Conservation (phyloP, 2,113 vertebrate genomes). For the Corythornis cristatus region DNA sequence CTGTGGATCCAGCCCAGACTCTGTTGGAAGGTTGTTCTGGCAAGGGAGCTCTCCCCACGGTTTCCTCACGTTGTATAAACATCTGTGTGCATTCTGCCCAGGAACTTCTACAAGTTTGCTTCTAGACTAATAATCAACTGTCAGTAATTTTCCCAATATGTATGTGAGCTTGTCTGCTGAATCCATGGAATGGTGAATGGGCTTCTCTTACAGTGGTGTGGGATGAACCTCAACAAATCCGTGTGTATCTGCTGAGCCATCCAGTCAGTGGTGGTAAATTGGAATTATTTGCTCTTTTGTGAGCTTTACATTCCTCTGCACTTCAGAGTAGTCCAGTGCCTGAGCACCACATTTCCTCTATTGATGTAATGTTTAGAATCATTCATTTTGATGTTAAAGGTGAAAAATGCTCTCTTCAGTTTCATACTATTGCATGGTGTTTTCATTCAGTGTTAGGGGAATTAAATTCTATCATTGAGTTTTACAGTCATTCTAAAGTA, state of each 20-base stretch:
- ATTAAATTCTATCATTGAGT: neutral
- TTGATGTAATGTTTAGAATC: neutral
- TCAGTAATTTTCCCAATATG: neutral
- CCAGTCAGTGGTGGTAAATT: neutral
- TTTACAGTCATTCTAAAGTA: neutral
- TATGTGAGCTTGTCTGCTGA: neutral
- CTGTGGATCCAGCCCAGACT: neutral
- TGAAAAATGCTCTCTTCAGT: neutral
- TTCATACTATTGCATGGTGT: neutral
- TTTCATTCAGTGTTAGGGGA: neutral
- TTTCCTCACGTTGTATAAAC: conserved; percentile 48
- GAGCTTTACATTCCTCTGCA: neutral
- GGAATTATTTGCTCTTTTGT: neutral
- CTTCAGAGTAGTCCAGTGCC: neutral
- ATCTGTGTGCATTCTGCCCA: neutral
- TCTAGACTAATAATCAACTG: neutral
- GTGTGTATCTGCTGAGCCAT: neutral
- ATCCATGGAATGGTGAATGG: neutral
- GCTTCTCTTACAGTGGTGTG: neutral
- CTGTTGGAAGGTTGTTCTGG: neutral
- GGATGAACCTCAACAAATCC: neutral
- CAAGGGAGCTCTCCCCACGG: conserved; percentile 1
- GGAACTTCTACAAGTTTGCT: neutral
- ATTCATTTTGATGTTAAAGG: neutral
- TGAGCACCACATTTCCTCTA: neutral